phyloP scores from a whole-genome alignment of 1,140 invertebrate species.

The Brachionus sp. region DNA sequence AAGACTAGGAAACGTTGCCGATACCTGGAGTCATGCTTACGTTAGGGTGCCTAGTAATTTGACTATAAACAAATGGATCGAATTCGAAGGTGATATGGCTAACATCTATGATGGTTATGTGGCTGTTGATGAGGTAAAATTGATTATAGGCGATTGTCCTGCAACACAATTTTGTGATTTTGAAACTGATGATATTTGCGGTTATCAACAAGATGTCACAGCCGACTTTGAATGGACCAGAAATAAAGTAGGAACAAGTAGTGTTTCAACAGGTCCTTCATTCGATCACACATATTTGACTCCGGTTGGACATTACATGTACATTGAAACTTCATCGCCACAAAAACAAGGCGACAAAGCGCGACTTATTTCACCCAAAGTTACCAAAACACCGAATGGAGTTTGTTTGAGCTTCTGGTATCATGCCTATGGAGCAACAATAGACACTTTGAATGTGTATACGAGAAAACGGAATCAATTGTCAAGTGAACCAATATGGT shows the following conservation, averaged over 20 bases:
- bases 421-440: constrained; percentile 51
- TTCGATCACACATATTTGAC: constrained; percentile 45
- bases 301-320: constrained; percentile 32
- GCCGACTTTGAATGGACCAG: constrained; percentile 74
- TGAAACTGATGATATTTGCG: constrained; percentile 67
- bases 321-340: not conserved
- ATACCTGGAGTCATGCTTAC: constrained; percentile 36
- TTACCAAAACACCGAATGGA: not conserved
- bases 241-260: constrained; percentile 66
- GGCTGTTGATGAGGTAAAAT: constrained; percentile 41
- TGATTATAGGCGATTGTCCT: constrained; percentile 36
- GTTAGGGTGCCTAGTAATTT: constrained; percentile 5
- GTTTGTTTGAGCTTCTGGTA: constrained; percentile 50
- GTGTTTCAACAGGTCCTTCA: constrained; percentile 67
- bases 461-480: constrained; percentile 50
- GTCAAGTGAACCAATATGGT: constrained; percentile 49
- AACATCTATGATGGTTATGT: constrained; percentile 31
- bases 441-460: constrained; percentile 53
- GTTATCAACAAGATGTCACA: constrained; percentile 69
- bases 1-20: constrained; percentile 1
- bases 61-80: not conserved
- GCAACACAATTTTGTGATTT: constrained; percentile 66
- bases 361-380: constrained; percentile 47
- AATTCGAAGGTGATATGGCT: constrained; percentile 35
- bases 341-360: constrained; percentile 49